Evolutionary conservation across 2,888 invertebrate genomes (phyloP), one percentile per base, ranked within the genome.

Genomic region (Drosophila demipolita): DNA sequence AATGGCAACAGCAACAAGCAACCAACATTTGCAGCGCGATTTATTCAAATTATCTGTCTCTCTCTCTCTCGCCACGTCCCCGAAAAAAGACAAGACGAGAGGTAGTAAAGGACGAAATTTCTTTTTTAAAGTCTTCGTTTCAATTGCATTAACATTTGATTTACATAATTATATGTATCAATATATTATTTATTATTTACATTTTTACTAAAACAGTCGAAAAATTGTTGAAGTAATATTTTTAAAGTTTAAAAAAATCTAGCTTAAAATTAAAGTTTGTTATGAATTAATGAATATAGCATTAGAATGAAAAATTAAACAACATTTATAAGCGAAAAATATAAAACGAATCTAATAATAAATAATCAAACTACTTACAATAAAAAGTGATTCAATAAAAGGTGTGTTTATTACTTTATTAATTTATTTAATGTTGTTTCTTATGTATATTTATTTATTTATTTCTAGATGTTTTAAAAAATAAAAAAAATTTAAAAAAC

Each of bases 11-110:
- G 29, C 66, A 48, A 3, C 45, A 15, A 20, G 20, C 20, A 45
- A 65, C 23, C 38, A 20, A 49, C 38, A 35, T 35, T 66, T 75
- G 52, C 36, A 38, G 36, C 52, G 35, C 67, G 60, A 50, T 66
- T 73, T 49, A 67, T 73, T 73, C 52, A 77, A 52, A 61, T 29
- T 35, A 54, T 62, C 35, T 45, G 58, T 50, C 36, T 55, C 20
- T 15, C 12, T 12, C 12, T 9, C 11, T 26, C 11, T 15, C 12
- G 9, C 3, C 33, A 20, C 32, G 11, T 3, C 29, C 6, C 17
- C 50, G 9, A 29, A 29, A 17, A 11, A 45, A 17, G 11, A n/a
- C 1, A 3, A 7, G 2, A 15, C 23, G 20, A 45, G 15, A 15
- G 20, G 12, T 23, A 23, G 12, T 45, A 0, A 6, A 15, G 5